Evolutionary conservation across 2,888 invertebrate species (phyloP), one percentile per base, ranked within the genome.

Genomic region (Chydorus sphaericus): DNA sequence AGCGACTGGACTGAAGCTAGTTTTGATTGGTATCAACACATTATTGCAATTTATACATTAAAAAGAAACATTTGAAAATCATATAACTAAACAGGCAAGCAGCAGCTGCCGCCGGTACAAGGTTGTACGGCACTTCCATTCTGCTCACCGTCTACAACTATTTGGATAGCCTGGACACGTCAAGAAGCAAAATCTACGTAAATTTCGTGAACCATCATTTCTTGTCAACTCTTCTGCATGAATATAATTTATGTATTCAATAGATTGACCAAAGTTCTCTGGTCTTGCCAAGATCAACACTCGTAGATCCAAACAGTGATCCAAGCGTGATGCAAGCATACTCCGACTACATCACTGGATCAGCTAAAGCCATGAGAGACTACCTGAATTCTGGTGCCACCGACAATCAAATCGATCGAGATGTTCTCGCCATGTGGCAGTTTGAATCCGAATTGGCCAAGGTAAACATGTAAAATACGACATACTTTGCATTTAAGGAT

Each of bases 391-490:
- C 48, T 20, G 33, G 8, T 26, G 44, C 36, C 28, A 16, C 54
- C 4, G 54, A 54, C 29, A 36, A 28, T 33, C 33, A 48, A 8
- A 20, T 49, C 30, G 49, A 48, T 18, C 60, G 60, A 55, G 66
- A 82, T 60, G 82, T 86, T 33, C 75, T 78, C 10, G 77, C 85
- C 60, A 75, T 91, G 2, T 80, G 92, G 36, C 71, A 78, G 31
- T 91, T 92, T 67, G 91, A 92, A 73, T 84, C 78, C 2, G 73
- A 76, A 68, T 75, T 82, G n/a, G 81, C 81, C 1, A 71, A 75
- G 64, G 78, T 79, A 65, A 65, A 66, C 49, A 33, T 14, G 18
- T 4, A 18, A 39, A 7, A 14, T 23, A 29, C 7, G n/a, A 5
- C 10, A 20, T 50, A 7, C 31, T 23, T 50, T 16, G 44, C 11